phyloP scores from a whole-genome alignment of 1,140 invertebrate species.

The Argopecten irradians region DNA sequence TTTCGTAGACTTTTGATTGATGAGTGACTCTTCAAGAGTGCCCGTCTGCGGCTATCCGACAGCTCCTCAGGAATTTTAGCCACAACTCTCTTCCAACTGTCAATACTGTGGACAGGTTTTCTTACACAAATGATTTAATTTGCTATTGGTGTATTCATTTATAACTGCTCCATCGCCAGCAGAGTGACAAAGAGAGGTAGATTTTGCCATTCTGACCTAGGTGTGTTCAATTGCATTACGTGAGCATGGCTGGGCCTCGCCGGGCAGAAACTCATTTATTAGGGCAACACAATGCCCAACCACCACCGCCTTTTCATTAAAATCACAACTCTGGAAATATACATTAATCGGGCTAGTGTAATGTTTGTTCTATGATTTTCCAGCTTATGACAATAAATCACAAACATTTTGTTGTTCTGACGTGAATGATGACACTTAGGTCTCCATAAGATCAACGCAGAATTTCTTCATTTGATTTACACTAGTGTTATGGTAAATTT shows the following conservation, averaged over 20 bases:
- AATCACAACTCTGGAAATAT: conserved; percentile 31
- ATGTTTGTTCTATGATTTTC: conserved; percentile 32
- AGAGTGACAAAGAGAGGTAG: conserved; percentile 34
- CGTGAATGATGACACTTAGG: background rate
- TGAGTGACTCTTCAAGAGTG: background rate
- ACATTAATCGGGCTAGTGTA: conserved; percentile 33
- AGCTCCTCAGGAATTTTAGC: background rate
- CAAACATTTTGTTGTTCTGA: conserved; percentile 40
- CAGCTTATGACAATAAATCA: conserved; percentile 14
- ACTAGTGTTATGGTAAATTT: background rate
- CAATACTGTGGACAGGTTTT: background rate
- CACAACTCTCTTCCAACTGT: conserved; percentile 16
- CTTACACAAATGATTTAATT: conserved; percentile 27
- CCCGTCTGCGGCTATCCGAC: background rate
- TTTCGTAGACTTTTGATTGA: background rate
- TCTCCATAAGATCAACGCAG: background rate
- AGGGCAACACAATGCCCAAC: conserved; percentile 36
- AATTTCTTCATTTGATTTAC: background rate
- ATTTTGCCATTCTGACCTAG: conserved; percentile 32
- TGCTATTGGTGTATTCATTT: conserved; percentile 36
- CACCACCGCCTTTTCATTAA: conserved; percentile 27
- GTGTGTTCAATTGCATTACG: conserved; percentile 46
- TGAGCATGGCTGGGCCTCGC: conserved; percentile 32
- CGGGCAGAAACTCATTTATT: conserved; percentile 42
- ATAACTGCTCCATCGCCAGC: background rate